Evolutionary conservation across 2,888 invertebrate species (phyloP).

Genomic region (Eupithecia exiguata): DNA sequence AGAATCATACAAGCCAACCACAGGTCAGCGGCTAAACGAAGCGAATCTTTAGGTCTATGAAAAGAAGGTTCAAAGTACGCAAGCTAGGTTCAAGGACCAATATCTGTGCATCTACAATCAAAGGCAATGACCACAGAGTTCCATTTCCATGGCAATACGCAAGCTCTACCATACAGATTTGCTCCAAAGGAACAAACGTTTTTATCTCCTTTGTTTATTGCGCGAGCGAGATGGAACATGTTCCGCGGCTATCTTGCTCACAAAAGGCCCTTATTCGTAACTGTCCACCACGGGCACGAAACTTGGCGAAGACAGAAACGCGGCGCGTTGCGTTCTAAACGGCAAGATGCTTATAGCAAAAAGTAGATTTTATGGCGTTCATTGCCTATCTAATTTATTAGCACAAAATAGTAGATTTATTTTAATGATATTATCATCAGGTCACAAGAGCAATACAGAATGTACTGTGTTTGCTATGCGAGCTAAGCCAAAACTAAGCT

Average conservation of each 20-base stretch:
- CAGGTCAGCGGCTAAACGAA: neutral
- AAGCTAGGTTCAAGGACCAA: neutral
- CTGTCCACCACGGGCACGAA: neutral
- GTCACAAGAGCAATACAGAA: too few species aligned
- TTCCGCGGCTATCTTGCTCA: conserved; percentile 46
- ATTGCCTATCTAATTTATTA: too few species aligned
- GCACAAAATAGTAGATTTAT: too few species aligned
- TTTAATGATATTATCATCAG: too few species aligned
- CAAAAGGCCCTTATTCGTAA: conserved; percentile 5
- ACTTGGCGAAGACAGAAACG: neutral
- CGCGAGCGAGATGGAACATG: conserved; percentile 53
- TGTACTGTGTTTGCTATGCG: too few species aligned
- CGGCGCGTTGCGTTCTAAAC: neutral
- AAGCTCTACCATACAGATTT: conserved; percentile 47
- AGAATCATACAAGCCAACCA: neutral
- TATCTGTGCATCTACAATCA: conserved; percentile 2
- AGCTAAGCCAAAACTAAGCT: too few species aligned
- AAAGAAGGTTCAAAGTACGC: conserved; percentile 4
- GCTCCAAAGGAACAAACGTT: conserved; percentile 51
- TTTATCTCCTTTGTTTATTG: conserved; percentile 56
- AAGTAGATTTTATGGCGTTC: too few species aligned
- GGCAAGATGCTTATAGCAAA: neutral
- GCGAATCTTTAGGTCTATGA: neutral
- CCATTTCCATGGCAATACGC: conserved; percentile 48
- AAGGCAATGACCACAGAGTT: neutral